Base-by-base conservation (phyloP, 2,797 vertebrate genomes). In the Oreochromis grahami region DNA sequence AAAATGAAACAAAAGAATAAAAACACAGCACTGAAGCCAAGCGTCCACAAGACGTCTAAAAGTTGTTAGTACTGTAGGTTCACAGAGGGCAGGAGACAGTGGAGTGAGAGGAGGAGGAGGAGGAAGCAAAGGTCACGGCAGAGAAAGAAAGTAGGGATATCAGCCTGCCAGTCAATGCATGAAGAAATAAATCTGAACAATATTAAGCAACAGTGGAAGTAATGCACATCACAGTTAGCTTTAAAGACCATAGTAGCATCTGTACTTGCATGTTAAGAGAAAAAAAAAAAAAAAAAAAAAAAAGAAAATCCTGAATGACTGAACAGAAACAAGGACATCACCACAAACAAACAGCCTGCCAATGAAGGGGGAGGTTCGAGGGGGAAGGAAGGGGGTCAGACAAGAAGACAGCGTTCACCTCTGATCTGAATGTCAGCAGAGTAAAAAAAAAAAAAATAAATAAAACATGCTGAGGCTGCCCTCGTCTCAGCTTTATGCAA, bases 1-100 rank as follows among this genome's bases (percentile, higher is more conserved):
- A 93, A n/a, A n/a, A n/a, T n/a, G n/a, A n/a, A n/a, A n/a, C n/a
- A n/a, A n/a, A n/a, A n/a, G n/a, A n/a, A n/a, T n/a, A n/a, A n/a
- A n/a, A n/a, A n/a, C n/a, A 98, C 97, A 97, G 97, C 97, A 97
- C 97, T 97, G 96, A 98, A 97, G 98, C 97, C 94, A 97, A 97
- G 97, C 97, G 97, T 97, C 97, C 96, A 97, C 97, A 96, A 97
- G 97, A 98, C 97, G 96, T 98, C 97, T 97, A 98, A 96, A 97
- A 96, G 97, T 94, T 96, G 96, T 95, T 97, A 97, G 97, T 98
- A 94, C 93, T 95, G 94, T 92, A 97, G 96, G 96, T 97, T 97
- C 92, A 95, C 93, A 51, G 93, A 97, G 97, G 94, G 96, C 96
- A 97, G 95, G 94, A 88, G 91, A 97, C 79, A 21, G 86, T 48